A percentile compares a stretch with the other conserved stretches of the same genome.
phyloP scores from a whole-genome alignment of 2,797 vertebrate genomes.

The Bradypus variegatus region DNA sequence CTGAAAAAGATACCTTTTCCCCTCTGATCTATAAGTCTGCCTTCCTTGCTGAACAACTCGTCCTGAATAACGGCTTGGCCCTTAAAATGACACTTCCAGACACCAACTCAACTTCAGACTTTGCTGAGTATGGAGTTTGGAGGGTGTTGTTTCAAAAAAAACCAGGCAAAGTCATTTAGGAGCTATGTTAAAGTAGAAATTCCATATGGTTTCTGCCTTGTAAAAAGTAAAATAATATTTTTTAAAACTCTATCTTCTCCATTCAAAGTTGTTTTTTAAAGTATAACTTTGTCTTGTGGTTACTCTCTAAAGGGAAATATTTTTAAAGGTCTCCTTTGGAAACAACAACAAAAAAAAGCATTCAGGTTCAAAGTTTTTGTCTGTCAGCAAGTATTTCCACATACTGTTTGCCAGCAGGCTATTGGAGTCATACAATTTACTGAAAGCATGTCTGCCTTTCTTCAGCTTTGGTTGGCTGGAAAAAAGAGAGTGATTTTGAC shows the following conservation, averaged over 20 bases:
- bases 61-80: neutral
- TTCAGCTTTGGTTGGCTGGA: neutral
- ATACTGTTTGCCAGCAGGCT: neutral
- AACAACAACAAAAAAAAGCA: conserved; percentile 39
- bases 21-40: neutral
- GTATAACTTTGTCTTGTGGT: conserved; percentile 47
- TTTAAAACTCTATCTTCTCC: neutral
- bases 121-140: conserved; percentile 40
- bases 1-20: neutral
- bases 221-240: conserved; percentile 48
- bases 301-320: conserved; percentile 39
- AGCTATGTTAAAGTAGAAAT: conserved; percentile 30
- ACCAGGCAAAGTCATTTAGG: conserved; percentile 36
- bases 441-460: neutral
- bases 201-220: conserved; percentile 60
- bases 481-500: neutral
- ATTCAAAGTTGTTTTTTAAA: conserved; percentile 47
- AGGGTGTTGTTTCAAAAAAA: conserved; percentile 51
- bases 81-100: conserved; percentile 26
- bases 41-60: neutral
- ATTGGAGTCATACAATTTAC: neutral
- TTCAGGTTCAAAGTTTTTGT: conserved; percentile 25
- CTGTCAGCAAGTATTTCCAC: conserved; percentile 42
- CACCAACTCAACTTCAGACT: conserved; percentile 7
- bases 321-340: conserved; percentile 49